These are phyloP conservation scores for Alligator mississippiensis DNA, from an alignment of 2,113 vertebrate genomes.

Conservation along the genomic window DNA sequence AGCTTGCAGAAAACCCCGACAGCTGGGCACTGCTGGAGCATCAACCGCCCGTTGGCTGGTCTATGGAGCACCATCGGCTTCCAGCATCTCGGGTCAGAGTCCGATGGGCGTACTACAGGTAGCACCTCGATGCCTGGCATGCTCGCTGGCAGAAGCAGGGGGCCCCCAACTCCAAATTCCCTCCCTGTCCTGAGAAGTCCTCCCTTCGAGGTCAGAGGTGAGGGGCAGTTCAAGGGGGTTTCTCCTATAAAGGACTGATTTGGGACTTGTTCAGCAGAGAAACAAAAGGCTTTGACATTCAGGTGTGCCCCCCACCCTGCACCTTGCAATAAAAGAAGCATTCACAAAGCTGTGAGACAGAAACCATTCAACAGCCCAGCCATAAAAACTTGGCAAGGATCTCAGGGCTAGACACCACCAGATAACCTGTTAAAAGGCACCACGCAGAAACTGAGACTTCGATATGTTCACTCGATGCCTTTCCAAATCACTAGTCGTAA, in stretches of 20 bases:
- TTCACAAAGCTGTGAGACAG: not conserved
- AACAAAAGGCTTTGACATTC: not conserved
- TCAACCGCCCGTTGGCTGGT: not conserved
- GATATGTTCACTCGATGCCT: not conserved
- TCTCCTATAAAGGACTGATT: no score
- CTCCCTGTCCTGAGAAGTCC: not conserved
- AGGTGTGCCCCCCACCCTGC: not conserved
- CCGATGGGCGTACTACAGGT: not conserved
- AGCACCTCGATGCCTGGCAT: no score
- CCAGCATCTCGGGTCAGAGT: not conserved
- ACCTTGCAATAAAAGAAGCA: not conserved
- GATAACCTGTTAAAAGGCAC: not conserved
- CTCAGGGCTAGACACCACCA: not conserved
- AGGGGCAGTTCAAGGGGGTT: no score
- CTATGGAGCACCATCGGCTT: not conserved
- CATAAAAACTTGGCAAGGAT: not conserved
- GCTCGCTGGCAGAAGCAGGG: not conserved
- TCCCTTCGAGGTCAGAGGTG: not conserved
- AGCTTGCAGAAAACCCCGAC: not conserved
- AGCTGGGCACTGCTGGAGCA: not conserved
- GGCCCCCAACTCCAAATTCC: not conserved
- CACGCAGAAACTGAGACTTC: not conserved
- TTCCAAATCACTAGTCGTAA: no score
- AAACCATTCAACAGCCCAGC: not conserved
- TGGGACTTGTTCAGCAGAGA: not conserved